Base-by-base conservation (phyloP, 2,113 vertebrate species). In the Carettochelys insculpta region DNA sequence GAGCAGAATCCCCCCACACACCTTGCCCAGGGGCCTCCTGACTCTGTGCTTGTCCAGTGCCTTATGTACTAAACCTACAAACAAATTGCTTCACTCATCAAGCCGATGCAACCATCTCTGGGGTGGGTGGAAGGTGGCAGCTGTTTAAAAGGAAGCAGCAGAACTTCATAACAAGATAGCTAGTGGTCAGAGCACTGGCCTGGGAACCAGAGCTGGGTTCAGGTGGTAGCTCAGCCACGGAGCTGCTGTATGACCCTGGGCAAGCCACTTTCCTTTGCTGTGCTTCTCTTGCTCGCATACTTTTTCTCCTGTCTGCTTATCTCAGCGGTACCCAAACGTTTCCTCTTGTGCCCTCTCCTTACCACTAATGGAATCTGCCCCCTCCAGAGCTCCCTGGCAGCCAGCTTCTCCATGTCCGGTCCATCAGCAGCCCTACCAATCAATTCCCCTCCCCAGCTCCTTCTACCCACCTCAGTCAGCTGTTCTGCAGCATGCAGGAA, bases 181-280 rank as follows among this genome's bases (percentile, higher is more conserved):
- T 8, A 53, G 53, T 78, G 78, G 75, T 48, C 86, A 65, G 48
- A 68, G 19, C 8, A 89, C 12, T 50, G 50, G 89, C 61, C 71
- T 89, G 76, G 14, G 80, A 94, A 81, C 27, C 11, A 84, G 52
- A 45, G 7, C 11, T 86, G 85, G 81, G 29, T 89, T 78, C 61
- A 86, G 0, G 48, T 48, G 2, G 6, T 84, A 71, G 86, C 86
- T 84, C 87, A 27, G 41, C 80, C 12, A 2, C 11, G 53, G n/a
- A 31, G 89, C 41, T 25, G 8, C 51, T 88, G 17, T 41, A 17
- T 87, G 50, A 80, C 41, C 51, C 79, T 85, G 68, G 34, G 52
- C 47, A 85, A 82, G 75, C 77, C 82, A 4, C 61, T 90, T 94
- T 82, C 68, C 71, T 90, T 90, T 91, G 50, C 84, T 82, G 68